Conservation (phyloP, 2,888 invertebrate species). For the Stegophylla sp. region DNA sequence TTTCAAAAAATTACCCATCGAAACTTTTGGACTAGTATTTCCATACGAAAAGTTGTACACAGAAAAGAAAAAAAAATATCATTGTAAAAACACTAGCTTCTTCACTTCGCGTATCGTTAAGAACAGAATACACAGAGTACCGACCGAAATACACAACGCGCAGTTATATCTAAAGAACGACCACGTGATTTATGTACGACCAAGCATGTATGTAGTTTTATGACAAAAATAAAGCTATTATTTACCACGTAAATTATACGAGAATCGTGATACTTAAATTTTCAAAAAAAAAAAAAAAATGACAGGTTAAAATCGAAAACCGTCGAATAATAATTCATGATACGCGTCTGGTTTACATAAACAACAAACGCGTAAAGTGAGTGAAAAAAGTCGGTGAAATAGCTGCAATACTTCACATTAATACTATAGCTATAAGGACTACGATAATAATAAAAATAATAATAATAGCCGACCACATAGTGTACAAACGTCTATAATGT, state of each 20-base stretch:
- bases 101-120: too few relatives aligned
- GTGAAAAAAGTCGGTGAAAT: background rate
- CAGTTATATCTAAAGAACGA: too few relatives aligned
- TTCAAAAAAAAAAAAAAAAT: constrained; percentile 23
- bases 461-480: background rate
- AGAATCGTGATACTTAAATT: background rate
- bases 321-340: constrained; percentile 19
- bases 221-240: background rate
- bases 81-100: too few relatives aligned
- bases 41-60: too few relatives aligned
- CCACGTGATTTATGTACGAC: too few relatives aligned
- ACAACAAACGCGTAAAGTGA: background rate
- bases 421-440: constrained; percentile 5
- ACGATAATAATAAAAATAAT: constrained; percentile 8
- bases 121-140: too few relatives aligned
- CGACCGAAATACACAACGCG: too few relatives aligned
- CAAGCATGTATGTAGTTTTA: background rate
- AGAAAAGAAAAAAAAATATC: too few relatives aligned
- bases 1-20: too few relatives aligned
- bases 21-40: too few relatives aligned
- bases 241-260: background rate
- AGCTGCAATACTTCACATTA: constrained; percentile 12
- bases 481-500: background rate
- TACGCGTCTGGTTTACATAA: constrained; percentile 15
- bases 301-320: constrained; percentile 4